Percentiles rank a stretch among this genome's conserved stretches.
phyloP scores from a whole-genome alignment of 37 sponge, comb jelly and placozoan genomes.

The Mnemiopsis leidyi region DNA sequence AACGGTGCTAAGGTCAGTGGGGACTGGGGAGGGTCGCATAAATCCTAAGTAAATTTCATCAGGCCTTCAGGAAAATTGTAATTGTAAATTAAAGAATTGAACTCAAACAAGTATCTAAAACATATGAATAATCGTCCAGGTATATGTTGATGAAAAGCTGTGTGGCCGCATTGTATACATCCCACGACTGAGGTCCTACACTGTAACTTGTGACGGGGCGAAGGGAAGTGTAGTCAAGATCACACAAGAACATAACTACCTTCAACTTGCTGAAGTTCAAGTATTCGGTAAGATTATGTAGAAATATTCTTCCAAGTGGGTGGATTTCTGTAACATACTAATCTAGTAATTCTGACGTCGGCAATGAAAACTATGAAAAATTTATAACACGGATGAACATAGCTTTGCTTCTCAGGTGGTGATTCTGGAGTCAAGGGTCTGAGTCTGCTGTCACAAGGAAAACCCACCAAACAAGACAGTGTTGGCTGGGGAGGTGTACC shows the following conservation, averaged over 20 bases:
- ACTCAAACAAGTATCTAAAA: too few relatives aligned
- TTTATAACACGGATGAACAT: too few relatives aligned
- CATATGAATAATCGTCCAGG: not conserved
- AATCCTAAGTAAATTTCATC: too few relatives aligned
- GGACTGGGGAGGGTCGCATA: too few relatives aligned
- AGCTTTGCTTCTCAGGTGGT: not conserved
- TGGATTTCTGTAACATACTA: too few relatives aligned
- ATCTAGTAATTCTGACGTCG: too few relatives aligned
- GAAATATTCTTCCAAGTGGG: too few relatives aligned
- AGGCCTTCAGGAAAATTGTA: too few relatives aligned
- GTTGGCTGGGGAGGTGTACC: not conserved
- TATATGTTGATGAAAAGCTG: not conserved
- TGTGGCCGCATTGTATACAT: not conserved
- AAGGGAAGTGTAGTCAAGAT: not conserved
- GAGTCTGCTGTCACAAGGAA: not conserved
- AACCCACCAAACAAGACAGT: not conserved
- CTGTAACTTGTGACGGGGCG: not conserved
- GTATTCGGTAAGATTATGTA: slow-evolving; percentile 13
- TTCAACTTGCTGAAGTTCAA: not conserved
- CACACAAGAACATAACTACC: not conserved
- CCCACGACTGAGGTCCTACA: not conserved
- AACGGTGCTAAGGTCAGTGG: slow-evolving; percentile 24
- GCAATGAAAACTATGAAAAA: too few relatives aligned
- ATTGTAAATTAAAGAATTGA: too few relatives aligned
- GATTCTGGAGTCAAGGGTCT: not conserved